Conservation (phyloP, 2,113 vertebrate genomes). For the Octodon degus region DNA sequence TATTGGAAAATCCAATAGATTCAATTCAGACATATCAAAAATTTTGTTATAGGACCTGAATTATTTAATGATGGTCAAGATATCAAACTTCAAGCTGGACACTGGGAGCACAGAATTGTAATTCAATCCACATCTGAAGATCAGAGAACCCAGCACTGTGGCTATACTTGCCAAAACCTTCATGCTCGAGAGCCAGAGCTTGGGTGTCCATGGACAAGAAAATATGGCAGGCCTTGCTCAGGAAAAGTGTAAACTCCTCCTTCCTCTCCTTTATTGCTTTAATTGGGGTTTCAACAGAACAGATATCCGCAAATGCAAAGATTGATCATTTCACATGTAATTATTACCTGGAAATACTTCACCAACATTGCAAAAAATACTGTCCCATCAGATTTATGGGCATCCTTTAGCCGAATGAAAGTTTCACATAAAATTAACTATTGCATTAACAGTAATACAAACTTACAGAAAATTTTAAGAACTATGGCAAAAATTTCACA, state of each 20-base stretch:
- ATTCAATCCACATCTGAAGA: neutral
- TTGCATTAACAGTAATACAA: neutral
- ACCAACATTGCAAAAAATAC: neutral
- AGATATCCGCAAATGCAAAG: neutral
- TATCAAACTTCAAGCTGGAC: no score
- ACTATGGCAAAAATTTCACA: neutral
- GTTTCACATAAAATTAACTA: neutral
- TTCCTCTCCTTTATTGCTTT: neutral
- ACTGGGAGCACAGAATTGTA: accelerated
- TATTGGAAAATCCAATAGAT: no score
- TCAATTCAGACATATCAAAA: neutral
- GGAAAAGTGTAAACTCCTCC: neutral
- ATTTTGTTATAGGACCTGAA: neutral
- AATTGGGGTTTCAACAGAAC: accelerated
- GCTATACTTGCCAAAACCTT: no score
- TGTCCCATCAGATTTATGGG: neutral
- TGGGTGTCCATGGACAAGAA: neutral
- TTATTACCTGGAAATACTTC: neutral
- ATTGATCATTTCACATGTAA: neutral
- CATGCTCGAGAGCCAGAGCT: neutral
- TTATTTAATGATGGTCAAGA: no score
- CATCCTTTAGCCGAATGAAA: neutral
- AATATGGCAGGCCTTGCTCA: neutral
- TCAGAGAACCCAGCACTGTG: neutral
- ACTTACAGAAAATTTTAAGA: neutral